phyloP scores from a whole-genome alignment of 2,888 invertebrate genomes.

The Scaptomyza reducta region DNA sequence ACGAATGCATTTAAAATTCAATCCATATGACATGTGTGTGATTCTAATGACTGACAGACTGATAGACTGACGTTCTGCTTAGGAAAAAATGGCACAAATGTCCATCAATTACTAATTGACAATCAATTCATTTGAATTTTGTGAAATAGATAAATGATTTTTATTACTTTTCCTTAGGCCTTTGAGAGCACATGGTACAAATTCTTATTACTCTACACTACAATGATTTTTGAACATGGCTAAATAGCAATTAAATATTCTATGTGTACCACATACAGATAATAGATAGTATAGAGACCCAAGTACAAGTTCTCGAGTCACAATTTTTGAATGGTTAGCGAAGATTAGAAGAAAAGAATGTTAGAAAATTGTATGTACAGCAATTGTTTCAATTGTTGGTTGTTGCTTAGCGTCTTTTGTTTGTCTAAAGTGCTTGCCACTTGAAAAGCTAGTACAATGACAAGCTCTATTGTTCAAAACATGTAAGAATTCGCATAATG shows the following conservation, averaged over 20 bases:
- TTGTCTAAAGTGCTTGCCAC: conserved; percentile 4
- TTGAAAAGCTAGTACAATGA: conserved; percentile 1
- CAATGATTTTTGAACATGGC: neutral
- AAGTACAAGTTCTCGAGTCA: neutral
- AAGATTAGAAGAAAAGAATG: neutral
- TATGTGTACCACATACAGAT: neutral
- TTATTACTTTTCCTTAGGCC: too few species aligned
- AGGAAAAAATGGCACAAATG: neutral
- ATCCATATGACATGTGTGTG: neutral
- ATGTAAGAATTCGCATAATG: neutral
- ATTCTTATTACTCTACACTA: too few species aligned
- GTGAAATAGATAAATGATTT: too few species aligned
- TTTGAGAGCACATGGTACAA: too few species aligned
- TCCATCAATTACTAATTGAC: neutral
- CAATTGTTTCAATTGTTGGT: neutral
- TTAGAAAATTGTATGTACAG: neutral
- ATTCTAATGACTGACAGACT: neutral
- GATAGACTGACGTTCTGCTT: neutral
- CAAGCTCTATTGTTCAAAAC: neutral
- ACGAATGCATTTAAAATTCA: neutral
- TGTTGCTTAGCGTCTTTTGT: conserved; percentile 3
- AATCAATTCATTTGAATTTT: neutral
- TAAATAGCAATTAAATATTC: neutral
- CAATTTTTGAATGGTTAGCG: neutral
- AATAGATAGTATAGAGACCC: neutral